Percentiles rank a stretch among this genome's conserved stretches.
Evolutionary conservation across 2,113 vertebrate genomes (phyloP).

Genomic region (Phoenicopterus ruber): DNA sequence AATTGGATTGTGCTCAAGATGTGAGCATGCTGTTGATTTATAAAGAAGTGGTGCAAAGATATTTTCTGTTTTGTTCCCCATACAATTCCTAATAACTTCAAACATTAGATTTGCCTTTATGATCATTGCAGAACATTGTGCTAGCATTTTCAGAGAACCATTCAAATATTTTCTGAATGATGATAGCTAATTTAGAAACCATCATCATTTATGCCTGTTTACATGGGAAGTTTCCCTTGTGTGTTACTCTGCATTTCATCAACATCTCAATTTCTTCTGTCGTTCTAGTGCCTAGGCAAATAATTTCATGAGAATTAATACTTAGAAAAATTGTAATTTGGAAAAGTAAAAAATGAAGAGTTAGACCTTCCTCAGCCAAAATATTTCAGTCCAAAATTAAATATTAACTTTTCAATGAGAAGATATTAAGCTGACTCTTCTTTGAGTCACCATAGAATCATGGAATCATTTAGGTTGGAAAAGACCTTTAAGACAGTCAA

Average conservation of each 20-base stretch:
- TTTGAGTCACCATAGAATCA: background rate
- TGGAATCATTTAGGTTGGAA: too few species aligned
- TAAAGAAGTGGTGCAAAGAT: background rate
- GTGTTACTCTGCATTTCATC: background rate
- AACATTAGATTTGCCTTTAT: slow-evolving; percentile 6
- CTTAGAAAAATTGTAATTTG: background rate
- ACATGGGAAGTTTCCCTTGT: background rate
- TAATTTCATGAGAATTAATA: background rate
- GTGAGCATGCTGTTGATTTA: background rate
- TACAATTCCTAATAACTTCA: background rate
- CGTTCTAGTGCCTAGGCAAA: background rate
- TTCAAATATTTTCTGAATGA: background rate
- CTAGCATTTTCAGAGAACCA: background rate
- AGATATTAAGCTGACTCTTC: background rate
- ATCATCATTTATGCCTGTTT: background rate
- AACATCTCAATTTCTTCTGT: background rate
- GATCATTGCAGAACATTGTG: background rate
- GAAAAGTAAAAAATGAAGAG: background rate
- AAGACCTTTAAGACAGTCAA: too few species aligned
- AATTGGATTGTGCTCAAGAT: background rate
- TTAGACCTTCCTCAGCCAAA: background rate
- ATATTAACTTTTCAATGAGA: background rate
- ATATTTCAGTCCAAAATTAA: background rate
- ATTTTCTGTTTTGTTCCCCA: background rate
- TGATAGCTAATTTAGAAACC: slow-evolving; percentile 10